phyloP scores from a whole-genome alignment of 2,113 vertebrate species.

The Centropus unirufus region DNA sequence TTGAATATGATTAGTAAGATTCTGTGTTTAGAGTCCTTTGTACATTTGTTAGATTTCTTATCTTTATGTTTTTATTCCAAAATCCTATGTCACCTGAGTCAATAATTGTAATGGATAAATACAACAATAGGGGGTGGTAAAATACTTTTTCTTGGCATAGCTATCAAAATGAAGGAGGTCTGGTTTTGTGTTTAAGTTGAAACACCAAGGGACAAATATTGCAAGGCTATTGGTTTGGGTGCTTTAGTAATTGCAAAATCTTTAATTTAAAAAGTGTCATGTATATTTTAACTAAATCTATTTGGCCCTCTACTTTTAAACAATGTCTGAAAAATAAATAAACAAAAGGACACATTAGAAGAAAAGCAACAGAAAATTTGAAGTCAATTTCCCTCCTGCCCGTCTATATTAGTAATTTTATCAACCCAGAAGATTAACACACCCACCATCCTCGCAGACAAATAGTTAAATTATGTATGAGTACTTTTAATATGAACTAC shows the following conservation, averaged over 20 bases:
- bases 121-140: not conserved
- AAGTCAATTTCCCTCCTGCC: not conserved
- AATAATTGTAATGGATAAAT: not conserved
- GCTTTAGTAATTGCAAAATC: not conserved
- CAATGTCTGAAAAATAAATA: not conserved
- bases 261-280: not conserved
- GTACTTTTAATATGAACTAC: conserved; percentile 24
- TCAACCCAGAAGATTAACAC: not conserved
- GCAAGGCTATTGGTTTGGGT: accelerated
- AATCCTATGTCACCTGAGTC: not conserved
- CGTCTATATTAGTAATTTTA: conserved; percentile 11
- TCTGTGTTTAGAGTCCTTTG: not conserved
- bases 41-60: not conserved
- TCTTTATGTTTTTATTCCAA: too few relatives aligned
- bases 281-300: not conserved
- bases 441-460: not conserved
- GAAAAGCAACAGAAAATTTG: not conserved
- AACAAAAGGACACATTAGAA: not conserved
- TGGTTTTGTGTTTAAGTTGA: not conserved
- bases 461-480: conserved; percentile 43
- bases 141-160: not conserved
- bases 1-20: not conserved
- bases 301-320: not conserved
- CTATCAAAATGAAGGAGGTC: not conserved
- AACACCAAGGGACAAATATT: not conserved